Conservation (phyloP, 2,888 invertebrate genomes). For the Achlya flavicornis region DNA sequence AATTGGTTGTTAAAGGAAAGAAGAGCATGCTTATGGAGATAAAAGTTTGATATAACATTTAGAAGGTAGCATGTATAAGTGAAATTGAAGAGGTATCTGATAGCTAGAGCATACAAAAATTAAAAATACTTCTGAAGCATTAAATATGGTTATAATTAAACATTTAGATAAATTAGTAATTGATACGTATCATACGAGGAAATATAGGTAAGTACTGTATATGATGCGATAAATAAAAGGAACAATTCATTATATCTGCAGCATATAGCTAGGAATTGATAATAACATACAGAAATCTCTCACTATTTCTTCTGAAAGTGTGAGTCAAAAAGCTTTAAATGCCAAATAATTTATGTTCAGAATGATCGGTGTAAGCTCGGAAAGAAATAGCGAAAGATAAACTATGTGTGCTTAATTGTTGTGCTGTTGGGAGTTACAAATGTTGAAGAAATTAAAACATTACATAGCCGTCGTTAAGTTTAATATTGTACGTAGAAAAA, state of each 20-base stretch:
- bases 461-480: no score
- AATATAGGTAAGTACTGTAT: conserved; percentile 8
- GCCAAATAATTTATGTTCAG: background rate
- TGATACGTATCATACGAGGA: background rate
- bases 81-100: conserved; percentile 23
- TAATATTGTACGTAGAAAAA: no score
- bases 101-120: background rate
- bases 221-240: background rate
- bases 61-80: conserved; percentile 51
- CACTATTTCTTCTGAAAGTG: background rate
- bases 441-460: conserved; percentile 8
- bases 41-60: conserved; percentile 18
- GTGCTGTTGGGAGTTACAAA: conserved; percentile 48
- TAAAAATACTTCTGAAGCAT: background rate
- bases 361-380: background rate
- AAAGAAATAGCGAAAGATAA: conserved; percentile 19
- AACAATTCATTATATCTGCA: background rate
- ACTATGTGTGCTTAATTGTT: conserved; percentile 47
- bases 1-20: background rate
- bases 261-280: conserved; percentile 1
- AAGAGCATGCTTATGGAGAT: conserved; percentile 7
- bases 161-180: background rate
- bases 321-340: background rate
- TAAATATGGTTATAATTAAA: background rate
- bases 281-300: background rate